Conservation (phyloP, 1,140 invertebrate genomes). For the Drosophila pandora region DNA sequence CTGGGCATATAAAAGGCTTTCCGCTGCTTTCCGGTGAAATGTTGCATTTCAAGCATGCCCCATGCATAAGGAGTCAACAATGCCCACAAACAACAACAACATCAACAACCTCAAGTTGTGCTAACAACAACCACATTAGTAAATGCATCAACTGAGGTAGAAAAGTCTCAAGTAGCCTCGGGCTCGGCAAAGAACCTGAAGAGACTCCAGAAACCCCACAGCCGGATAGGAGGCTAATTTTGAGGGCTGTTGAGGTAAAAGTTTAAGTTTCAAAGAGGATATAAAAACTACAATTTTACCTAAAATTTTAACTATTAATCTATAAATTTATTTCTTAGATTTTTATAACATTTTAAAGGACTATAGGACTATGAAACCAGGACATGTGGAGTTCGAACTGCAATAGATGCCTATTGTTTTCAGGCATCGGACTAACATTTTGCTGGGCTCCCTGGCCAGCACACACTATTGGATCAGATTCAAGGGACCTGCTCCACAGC, state of each 20-base stretch:
- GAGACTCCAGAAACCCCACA: constrained; percentile 10
- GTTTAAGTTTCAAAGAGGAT: background rate
- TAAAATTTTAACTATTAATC: no score
- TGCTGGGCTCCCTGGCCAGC: constrained; percentile 5
- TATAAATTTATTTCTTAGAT: no score
- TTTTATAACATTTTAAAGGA: no score
- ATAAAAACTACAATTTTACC: no score
- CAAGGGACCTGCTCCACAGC: background rate
- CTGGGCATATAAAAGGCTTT: constrained; percentile 74
- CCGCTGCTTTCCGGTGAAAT: constrained; percentile 76
- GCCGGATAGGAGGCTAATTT: constrained; percentile 25
- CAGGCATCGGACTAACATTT: constrained; percentile 9
- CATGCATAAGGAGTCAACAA: constrained; percentile 63
- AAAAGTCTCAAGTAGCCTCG: constrained; percentile 37
- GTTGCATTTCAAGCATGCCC: constrained; percentile 71
- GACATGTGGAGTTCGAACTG: background rate
- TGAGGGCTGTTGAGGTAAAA: constrained; percentile 2
- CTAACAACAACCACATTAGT: constrained; percentile 11
- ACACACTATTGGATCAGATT: constrained; percentile 5
- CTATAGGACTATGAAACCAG: no score
- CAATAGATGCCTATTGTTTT: no score
- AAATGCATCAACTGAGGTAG: constrained; percentile 23
- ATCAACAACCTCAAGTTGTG: background rate
- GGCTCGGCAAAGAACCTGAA: constrained; percentile 33
- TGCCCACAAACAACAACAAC: constrained; percentile 35